Evolutionary conservation across 2,888 invertebrate genomes (phyloP), one percentile per base, ranked within the genome.

Genomic region (Plebejus anna): DNA sequence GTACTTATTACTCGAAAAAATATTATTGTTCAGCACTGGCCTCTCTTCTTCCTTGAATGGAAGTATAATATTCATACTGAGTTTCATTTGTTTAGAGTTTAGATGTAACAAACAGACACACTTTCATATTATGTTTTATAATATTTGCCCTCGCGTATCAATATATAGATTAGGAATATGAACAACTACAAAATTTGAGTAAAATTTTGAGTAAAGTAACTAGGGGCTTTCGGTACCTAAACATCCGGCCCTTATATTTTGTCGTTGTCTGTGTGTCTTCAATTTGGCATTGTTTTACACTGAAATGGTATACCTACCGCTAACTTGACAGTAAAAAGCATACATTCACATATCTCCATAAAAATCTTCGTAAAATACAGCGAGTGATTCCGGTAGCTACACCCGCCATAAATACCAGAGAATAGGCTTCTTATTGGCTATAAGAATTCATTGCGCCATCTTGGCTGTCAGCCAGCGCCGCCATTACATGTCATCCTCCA

Each of bases 401-500:
- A 71, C 16, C 66, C 75, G 61, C 71, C 70, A 71, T 75, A 72
- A 75, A 80, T 78, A 77, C 75, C 75, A 71, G 75, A 73, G 75
- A 76, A 77, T 78, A 76, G 78, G 76, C 79, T 81, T 81, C 79
- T 79, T 80, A 79, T 80, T 76, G 76, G 73, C 77, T 78, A 80
- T 78, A 79, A 77, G 78, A 78, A 80, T 77, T 75, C 78, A 79
- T 77, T 78, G 79, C 78, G 42, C 51, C 79, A 76, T 78, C 78
- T 82, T 83, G 82, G 82, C 80, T 75, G 42, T 70, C 73, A 72
- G 83, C 83, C 82, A 83, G 79, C 80, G 76, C 79, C 78, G 80
- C 82, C 82, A 83, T 82, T 82, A 80, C 77, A 77, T 75, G 80
- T 81, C 78, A 70, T 78, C 79, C 77, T 80, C 82, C 82, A 83